Evolutionary conservation across 2,888 invertebrate species (phyloP), one percentile per base, ranked within the genome.

Genomic region (Ephialtes manifestator): DNA sequence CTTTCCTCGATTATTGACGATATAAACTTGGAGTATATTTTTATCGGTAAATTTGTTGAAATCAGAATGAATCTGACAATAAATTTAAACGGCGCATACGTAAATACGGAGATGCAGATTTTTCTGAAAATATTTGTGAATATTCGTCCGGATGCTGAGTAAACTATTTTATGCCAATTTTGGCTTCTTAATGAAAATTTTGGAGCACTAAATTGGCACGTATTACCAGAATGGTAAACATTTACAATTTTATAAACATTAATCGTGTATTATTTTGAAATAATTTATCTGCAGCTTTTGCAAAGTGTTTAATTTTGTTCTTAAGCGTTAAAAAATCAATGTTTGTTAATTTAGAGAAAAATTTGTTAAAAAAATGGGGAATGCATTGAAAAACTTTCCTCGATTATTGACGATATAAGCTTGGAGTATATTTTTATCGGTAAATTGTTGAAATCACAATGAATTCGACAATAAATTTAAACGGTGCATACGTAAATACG

Each of bases 341-440:
- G n/a, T n/a, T 74, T 74, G 43, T 28, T 74, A 31, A 46, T 46
- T 74, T 60, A 60, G 46, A 60, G 46, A 53, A 71, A 72, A 60
- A n/a, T 60, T 74, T 60, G 60, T 74, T 74, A 46, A 28, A 60
- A n/a, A 31, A 60, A 46, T 46, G 43, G 28, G 18, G 39, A 55
- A n/a, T n/a, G 39, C 55, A n/a, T n/a, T n/a, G n/a, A n/a, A n/a
- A 55, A 71, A 55, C 15, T 5, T 55, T 55, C 2, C 4, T 20
- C 39, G 24, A 72, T 28, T 55, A 58, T 39, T 39, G 43, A 55
- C 71, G 15, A 35, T 35, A 24, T 28, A 24, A 72, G 58, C 39
- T 55, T n/a, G 8, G 24, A 20, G 20, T 51, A 39, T 72, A 43
- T 58, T 58, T 43, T 43, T 58, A 72, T 24, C 55, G 20, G 13